phyloP scores from a whole-genome alignment of 2,797 vertebrate genomes.

The Artibeus lituratus region DNA sequence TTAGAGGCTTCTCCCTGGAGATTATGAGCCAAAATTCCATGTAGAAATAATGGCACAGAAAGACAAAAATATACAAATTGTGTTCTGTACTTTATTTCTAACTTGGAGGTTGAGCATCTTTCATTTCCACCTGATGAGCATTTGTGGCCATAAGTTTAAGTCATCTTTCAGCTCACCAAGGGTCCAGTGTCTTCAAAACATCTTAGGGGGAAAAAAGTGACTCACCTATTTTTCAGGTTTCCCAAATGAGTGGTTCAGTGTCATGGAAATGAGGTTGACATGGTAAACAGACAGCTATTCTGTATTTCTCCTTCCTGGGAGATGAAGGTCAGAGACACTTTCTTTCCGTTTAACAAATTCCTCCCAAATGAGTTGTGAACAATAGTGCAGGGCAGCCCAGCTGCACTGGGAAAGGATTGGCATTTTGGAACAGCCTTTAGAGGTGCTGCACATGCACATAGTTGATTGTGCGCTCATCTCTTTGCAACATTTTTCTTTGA shows the following conservation, averaged over 20 bases:
- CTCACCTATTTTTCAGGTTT: conserved; percentile 77
- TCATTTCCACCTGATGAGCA: conserved; percentile 73
- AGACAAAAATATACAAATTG: conserved; percentile 29
- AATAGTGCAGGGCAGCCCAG: not conserved
- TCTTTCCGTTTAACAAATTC: conserved; percentile 47
- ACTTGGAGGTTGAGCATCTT: conserved; percentile 61
- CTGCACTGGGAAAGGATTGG: conserved; percentile 25
- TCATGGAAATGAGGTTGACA: conserved; percentile 73
- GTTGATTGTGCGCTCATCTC: conserved; percentile 36
- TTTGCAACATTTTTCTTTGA: conserved; percentile 29
- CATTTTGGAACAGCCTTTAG: not conserved
- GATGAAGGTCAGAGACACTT: conserved; percentile 77
- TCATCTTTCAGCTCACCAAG: conserved; percentile 56
- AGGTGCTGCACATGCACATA: not conserved
- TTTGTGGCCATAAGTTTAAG: conserved; percentile 73
- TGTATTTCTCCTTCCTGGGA: conserved; percentile 53
- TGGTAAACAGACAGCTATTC: conserved; percentile 67
- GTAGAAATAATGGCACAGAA: conserved; percentile 53
- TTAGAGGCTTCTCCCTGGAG: not conserved
- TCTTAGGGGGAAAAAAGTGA: conserved; percentile 55
- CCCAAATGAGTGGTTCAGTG: conserved; percentile 71
- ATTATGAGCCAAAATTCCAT: conserved; percentile 54
- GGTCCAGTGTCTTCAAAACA: conserved; percentile 61
- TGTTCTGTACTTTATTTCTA: conserved; percentile 39
- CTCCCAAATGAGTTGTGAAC: conserved; percentile 61